A percentile compares a stretch with the other conserved stretches of the same genome.
Evolutionary conservation across 2,888 invertebrate species (phyloP).

Genomic region (Meandrusa payeni): DNA sequence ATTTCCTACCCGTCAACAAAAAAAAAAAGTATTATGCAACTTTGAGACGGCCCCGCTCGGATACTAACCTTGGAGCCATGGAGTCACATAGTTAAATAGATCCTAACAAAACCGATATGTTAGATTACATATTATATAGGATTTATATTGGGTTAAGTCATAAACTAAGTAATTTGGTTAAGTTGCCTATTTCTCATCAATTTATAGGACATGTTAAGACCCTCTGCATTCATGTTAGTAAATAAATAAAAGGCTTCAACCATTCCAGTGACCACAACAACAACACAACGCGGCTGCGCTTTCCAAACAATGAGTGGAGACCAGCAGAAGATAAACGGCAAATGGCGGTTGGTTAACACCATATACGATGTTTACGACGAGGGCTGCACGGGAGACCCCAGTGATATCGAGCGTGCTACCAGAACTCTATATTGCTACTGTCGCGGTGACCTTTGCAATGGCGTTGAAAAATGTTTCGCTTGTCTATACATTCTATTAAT

Average conservation of each 20-base stretch:
- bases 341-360: slow-evolving; percentile 82
- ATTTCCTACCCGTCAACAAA: no score
- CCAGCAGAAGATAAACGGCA: slow-evolving; percentile 70
- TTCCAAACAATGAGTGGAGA: slow-evolving; percentile 83
- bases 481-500: slow-evolving; percentile 22
- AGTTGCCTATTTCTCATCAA: no score
- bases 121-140: no score
- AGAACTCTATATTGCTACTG: slow-evolving; percentile 87
- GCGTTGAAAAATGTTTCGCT: slow-evolving; percentile 37
- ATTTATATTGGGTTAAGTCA: no score
- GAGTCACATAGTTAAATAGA: no score
- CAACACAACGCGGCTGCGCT: slow-evolving; percentile 84
- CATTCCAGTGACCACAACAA: slow-evolving; percentile 50
- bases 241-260: background rate
- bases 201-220: no score
- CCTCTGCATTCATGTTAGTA: no score
- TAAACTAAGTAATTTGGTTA: no score
- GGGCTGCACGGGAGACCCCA: slow-evolving; percentile 83
- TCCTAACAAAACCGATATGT: no score
- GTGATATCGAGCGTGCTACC: slow-evolving; percentile 74
- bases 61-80: no score
- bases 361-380: slow-evolving; percentile 86
- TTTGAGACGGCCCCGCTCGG: no score
- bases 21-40: no score
- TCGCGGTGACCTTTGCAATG: slow-evolving; percentile 86